Evolutionary conservation across 2,888 invertebrate genomes (phyloP), one percentile per base, ranked within the genome.

Genomic region (Agrotis ipsilon): DNA sequence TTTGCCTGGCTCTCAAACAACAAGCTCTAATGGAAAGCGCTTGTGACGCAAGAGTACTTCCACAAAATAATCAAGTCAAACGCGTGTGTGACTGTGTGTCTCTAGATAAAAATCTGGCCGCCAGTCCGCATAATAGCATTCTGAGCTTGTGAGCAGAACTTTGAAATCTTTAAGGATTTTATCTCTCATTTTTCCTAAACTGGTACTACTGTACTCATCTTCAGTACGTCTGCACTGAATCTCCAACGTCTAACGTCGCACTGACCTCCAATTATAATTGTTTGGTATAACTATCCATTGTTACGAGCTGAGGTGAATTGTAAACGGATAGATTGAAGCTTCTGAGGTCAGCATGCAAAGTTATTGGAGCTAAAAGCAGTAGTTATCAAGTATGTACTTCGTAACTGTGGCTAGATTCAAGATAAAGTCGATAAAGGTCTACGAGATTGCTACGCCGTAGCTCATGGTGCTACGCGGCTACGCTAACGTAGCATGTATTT

Each of bases 241-340:
- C 62, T 60, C 59, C 52, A n/a, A 32, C 60, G 18, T 72, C 82
- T 32, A 66, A 60, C 65, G 55, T 82, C 55, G 59, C 72, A 51
- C 67, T 82, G 78, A 82, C 78, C 82, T 78, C 79, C 73, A 78
- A 82, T 82, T 79, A 79, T 82, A 79, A 79, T 72, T 79, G 64
- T 62, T 66, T 78, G 51, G 32, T 65, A 52, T 43, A 72, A 79
- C 82, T 62, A 67, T 67, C 52, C 46, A 68, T 72, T 82, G 79
- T 78, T 51, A 71, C 46, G 32, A 72, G n/a, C 72, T 63, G 79
- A 82, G 59, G 72, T 72, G 62, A 82, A 82, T 78, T 60, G 79
- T 82, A 82, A 66, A 57, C 32, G 54, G 66, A 63, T 66, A 48
- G 72, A 63, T 63, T 51, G 58, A 14, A 54, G 81, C 24, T 68